These are phyloP conservation scores for Eupelmus urozonus DNA, from an alignment of 2,888 invertebrate species.

Conservation along the genomic window DNA sequence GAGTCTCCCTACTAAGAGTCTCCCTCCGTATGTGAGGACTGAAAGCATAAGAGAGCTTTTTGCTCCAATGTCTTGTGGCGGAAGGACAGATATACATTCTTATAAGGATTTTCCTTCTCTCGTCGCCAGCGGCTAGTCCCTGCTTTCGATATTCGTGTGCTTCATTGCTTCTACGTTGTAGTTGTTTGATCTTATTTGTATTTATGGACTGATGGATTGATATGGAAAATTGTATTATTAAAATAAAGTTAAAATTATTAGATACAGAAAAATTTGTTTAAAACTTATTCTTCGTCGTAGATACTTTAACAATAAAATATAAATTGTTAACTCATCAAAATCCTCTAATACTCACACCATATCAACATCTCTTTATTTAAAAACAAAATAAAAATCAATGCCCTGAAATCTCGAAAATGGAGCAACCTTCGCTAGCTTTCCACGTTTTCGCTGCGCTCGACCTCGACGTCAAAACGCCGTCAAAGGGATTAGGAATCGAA, in stretches of 20 bases:
- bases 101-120: slow-evolving; percentile 50
- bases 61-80: not conserved
- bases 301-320: no score
- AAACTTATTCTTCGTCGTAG: no score
- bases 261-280: no score
- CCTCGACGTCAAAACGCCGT: not conserved
- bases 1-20: not conserved
- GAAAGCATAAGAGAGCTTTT: slow-evolving; percentile 37
- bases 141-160: not conserved
- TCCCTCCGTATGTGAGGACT: slow-evolving; percentile 11
- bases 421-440: no score
- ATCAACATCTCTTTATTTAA: no score
- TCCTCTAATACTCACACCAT: no score
- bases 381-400: not conserved
- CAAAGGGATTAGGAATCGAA: slow-evolving; percentile 22
- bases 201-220: no score
- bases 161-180: not conserved
- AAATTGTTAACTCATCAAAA: no score
- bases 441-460: no score
- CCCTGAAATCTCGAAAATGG: not conserved
- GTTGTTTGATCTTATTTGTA: slow-evolving; percentile 25
- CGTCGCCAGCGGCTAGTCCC: not conserved
- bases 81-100: slow-evolving; percentile 27
- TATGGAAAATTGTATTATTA: no score
- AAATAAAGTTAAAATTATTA: no score